Evolutionary conservation across 2,113 vertebrate genomes (phyloP), one percentile per base, ranked within the genome.

Genomic region (Lophura nycthemera): DNA sequence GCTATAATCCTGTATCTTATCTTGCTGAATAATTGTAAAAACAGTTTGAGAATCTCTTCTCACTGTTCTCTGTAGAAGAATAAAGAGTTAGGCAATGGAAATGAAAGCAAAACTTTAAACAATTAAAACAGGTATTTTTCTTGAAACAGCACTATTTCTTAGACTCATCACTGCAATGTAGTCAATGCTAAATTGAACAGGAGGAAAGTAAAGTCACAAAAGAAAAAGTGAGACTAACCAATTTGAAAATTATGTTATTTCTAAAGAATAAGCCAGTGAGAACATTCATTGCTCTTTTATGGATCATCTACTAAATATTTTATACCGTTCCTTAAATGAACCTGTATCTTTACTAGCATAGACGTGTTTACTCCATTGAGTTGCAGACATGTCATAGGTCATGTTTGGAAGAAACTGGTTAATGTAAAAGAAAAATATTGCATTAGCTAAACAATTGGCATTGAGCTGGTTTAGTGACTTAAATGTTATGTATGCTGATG

Each of bases 61-160:
- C 13, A 13, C 7, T 77, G 48, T 73, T n/a, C 11, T 18, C 3
- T 27, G 4, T 70, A 76, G 63, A 90, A 76, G 38, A 70, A 88
- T 8, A 10, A 88, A 65, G 30, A n/a, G 20, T 42, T 72, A 85
- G 29, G 25, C 29, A 27, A 29, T 43, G 11, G 43, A 89, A 61
- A 16, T 43, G 59, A 87, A 79, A 82, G 32, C 25, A 0, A 71
- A 74, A 57, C 13, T 59, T 11, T 40, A 69, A 63, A 21, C 38
- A 71, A 61, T 69, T 71, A 75, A 78, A 75, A 16, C 12, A 72
- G n/a, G 25, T 64, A 27, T 86, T 92, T 90, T 84, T 17, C 61
- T 86, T 78, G 47, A 48, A 32, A 48, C 11, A 50, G 47, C 14
- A 71, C 34, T 64, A 45, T 59, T 77, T 0, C 0, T 71, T 13